Evolutionary conservation across 1,140 invertebrate genomes (phyloP).

Genomic region (Tetraneura akinire): DNA sequence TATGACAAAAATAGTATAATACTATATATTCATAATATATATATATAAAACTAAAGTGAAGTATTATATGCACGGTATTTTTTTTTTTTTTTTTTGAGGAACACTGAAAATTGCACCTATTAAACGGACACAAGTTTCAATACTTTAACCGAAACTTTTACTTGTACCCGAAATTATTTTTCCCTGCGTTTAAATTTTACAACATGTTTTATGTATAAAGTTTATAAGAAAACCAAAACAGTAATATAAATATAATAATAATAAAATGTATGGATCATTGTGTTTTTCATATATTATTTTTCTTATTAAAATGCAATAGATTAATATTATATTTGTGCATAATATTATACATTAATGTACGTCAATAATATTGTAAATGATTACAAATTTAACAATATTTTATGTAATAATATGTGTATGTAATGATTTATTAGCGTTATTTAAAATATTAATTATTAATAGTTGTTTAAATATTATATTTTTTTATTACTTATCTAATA

Average conservation of each 20-base stretch:
- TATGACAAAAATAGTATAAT: conserved; percentile 20
- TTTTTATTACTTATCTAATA: too few relatives aligned
- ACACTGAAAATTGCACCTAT: conserved; percentile 16
- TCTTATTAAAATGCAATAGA: too few relatives aligned
- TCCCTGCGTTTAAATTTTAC: background rate
- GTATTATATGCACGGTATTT: conserved; percentile 11
- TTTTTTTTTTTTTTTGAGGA: background rate
- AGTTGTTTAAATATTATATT: too few relatives aligned
- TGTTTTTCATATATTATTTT: background rate
- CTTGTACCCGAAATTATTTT: background rate
- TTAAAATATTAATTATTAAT: too few relatives aligned
- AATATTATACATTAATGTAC: too few relatives aligned
- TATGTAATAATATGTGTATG: too few relatives aligned
- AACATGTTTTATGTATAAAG: conserved; percentile 18
- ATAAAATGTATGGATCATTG: background rate
- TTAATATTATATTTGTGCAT: too few relatives aligned
- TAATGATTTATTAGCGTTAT: too few relatives aligned
- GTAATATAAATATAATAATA: too few relatives aligned
- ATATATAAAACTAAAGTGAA: conserved; percentile 22
- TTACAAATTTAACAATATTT: too few relatives aligned
- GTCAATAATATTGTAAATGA: too few relatives aligned
- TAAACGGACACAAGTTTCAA: conserved; percentile 19
- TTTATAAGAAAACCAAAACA: background rate
- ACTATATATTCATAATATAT: conserved; percentile 6
- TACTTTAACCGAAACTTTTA: conserved; percentile 15